These are phyloP conservation scores for Tillus elongatus DNA, from an alignment of 2,888 invertebrate genomes.

Conservation along the genomic window DNA sequence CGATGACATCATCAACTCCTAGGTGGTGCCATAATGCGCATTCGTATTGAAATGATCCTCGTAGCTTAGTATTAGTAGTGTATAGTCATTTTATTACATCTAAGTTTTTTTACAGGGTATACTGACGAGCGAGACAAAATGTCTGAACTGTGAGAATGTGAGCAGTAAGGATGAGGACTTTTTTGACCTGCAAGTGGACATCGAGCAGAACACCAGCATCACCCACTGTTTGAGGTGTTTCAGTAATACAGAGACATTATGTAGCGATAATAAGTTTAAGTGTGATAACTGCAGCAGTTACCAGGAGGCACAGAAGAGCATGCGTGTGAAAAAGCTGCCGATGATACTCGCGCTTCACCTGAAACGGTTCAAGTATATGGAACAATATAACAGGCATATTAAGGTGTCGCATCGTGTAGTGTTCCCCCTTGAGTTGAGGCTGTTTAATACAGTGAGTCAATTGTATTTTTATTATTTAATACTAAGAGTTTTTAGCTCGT, in stretches of 20 bases:
- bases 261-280: slow-evolving; percentile 99
- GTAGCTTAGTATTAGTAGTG: no score
- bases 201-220: slow-evolving; percentile 98
- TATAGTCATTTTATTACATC: no score
- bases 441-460: slow-evolving; percentile 87
- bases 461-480: no score
- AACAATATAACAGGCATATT: slow-evolving; percentile 96
- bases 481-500: slow-evolving; percentile 6
- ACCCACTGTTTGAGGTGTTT: slow-evolving; percentile 97
- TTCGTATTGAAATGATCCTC: no score
- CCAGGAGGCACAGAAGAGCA: slow-evolving; percentile 97
- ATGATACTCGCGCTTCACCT: slow-evolving; percentile 95
- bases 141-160: slow-evolving; percentile 98
- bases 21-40: no score
- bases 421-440: slow-evolving; percentile 92
- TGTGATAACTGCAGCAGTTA: slow-evolving; percentile 99
- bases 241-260: slow-evolving; percentile 96
- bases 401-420: slow-evolving; percentile 99
- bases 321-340: slow-evolving; percentile 97
- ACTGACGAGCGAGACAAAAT: slow-evolving; percentile 96
- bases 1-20: no score
- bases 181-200: slow-evolving; percentile 97
- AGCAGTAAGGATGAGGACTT: slow-evolving; percentile 99
- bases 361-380: slow-evolving; percentile 96
- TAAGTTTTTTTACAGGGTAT: slow-evolving; percentile 56